A percentile compares a stretch with the other conserved stretches of the same genome.
phyloP scores from a whole-genome alignment of 2,888 invertebrate genomes.

The Mesoligia furuncula region DNA sequence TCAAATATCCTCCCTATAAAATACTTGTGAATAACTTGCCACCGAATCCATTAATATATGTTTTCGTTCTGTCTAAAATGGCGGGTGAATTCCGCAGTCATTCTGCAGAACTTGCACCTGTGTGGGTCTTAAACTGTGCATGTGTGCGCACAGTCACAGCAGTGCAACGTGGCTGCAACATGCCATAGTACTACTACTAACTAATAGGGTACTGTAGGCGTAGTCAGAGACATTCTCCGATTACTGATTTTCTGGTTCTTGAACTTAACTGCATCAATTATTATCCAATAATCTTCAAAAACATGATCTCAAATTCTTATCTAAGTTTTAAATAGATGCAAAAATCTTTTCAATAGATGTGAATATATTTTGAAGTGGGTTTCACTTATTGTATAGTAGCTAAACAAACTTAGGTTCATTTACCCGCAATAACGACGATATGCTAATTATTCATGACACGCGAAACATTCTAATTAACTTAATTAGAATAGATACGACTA shows the following conservation, averaged over 20 bases:
- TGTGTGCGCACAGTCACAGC: conserved; percentile 74
- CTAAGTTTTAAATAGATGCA: neutral
- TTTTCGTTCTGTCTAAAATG: conserved; percentile 70
- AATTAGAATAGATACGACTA: conserved; percentile 67
- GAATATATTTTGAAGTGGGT: conserved; percentile 16
- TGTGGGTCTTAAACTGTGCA: conserved; percentile 69
- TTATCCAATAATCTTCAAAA: neutral
- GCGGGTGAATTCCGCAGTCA: conserved; percentile 78
- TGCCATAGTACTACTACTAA: conserved; percentile 73
- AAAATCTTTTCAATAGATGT: conserved; percentile 14
- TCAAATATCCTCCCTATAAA: neutral
- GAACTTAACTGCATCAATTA: conserved; percentile 21
- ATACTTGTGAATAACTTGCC: conserved; percentile 6
- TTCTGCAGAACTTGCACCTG: conserved; percentile 65
- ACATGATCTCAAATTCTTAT: neutral
- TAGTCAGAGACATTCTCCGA: conserved; percentile 79
- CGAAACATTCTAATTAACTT: conserved; percentile 71
- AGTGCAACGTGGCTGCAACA: conserved; percentile 78
- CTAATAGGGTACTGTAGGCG: conserved; percentile 78
- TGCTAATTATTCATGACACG: conserved; percentile 71
- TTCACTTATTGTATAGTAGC: conserved; percentile 36
- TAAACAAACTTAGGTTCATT: conserved; percentile 70
- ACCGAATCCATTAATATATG: conserved; percentile 1
- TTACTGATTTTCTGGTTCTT: conserved; percentile 80
- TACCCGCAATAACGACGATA: conserved; percentile 71